Evolutionary conservation across 2,888 invertebrate genomes (phyloP).

Genomic region (Tenthredo notha): DNA sequence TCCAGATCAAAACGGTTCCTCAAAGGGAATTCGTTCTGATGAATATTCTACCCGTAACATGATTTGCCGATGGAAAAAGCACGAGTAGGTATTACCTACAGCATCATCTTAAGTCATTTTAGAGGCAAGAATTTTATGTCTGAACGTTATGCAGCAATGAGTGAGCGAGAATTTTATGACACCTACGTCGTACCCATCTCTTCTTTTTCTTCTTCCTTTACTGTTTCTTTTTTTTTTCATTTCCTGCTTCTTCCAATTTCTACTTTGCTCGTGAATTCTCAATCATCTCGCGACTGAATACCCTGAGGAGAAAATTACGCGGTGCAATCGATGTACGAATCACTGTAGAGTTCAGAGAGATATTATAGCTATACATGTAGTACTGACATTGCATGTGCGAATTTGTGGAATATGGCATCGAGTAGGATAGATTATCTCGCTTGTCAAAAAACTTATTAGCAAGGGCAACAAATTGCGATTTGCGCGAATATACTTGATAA

Average conservation of each 20-base stretch:
- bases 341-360: neutral
- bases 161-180: constrained; percentile 1
- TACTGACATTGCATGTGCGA: too few relatives aligned
- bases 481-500: neutral
- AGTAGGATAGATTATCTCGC: neutral
- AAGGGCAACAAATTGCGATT: neutral
- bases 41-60: too few relatives aligned
- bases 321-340: neutral
- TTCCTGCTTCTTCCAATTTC: neutral
- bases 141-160: constrained; percentile 17
- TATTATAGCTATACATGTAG: neutral
- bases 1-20: too few relatives aligned
- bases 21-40: too few relatives aligned
- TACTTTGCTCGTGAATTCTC: neutral
- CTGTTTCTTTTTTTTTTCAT: neutral
- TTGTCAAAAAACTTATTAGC: neutral
- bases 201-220: neutral
- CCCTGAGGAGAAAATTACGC: neutral
- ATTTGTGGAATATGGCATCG: neutral
- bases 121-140: neutral
- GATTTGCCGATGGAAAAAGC: too few relatives aligned
- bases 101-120: neutral
- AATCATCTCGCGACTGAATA: neutral
- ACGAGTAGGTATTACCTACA: too few relatives aligned
- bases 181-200: neutral